Percentiles rank a stretch among this genome's conserved stretches.
These are phyloP conservation scores for Larimichthys polyactis DNA, from an alignment of 2,113 vertebrate genomes.

Conservation along the genomic window DNA sequence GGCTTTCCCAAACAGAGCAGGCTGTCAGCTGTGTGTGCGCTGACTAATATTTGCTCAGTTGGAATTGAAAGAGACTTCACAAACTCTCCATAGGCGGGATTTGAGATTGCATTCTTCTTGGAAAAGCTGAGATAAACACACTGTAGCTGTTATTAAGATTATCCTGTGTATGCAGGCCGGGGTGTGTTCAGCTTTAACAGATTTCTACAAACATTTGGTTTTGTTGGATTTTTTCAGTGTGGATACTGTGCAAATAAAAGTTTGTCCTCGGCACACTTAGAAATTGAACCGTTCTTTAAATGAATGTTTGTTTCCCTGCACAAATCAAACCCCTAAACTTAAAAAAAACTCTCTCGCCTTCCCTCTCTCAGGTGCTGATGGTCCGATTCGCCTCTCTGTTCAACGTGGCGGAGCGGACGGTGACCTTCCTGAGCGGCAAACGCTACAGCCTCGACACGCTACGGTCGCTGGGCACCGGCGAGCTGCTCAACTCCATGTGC, in stretches of 20 bases:
- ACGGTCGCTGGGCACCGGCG: conserved; percentile 92
- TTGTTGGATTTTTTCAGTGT: background rate
- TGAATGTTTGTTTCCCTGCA: background rate
- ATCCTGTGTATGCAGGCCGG: background rate
- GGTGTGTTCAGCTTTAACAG: background rate
- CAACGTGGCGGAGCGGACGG: conserved; percentile 91
- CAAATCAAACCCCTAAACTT: background rate
- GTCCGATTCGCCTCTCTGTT: conserved; percentile 96
- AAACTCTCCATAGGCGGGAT: background rate
- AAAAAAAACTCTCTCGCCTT: background rate
- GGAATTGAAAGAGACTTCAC: conserved; percentile 22
- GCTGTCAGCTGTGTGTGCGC: conserved; percentile 11
- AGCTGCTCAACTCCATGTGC: conserved; percentile 97
- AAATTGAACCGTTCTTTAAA: too few relatives aligned
- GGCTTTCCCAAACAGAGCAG: conserved; percentile 14
- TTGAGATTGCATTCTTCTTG: background rate
- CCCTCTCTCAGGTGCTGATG: conserved; percentile 91
- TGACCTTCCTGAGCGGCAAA: conserved; percentile 96
- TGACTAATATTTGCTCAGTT: conserved; percentile 38
- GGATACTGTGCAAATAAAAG: background rate
- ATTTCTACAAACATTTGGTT: background rate
- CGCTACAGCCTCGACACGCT: conserved; percentile 92
- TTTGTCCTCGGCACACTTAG: background rate
- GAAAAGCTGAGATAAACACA: background rate
- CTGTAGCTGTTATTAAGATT: background rate